Conservation (phyloP, 2,113 vertebrate genomes). For the Archilochus colubris region DNA sequence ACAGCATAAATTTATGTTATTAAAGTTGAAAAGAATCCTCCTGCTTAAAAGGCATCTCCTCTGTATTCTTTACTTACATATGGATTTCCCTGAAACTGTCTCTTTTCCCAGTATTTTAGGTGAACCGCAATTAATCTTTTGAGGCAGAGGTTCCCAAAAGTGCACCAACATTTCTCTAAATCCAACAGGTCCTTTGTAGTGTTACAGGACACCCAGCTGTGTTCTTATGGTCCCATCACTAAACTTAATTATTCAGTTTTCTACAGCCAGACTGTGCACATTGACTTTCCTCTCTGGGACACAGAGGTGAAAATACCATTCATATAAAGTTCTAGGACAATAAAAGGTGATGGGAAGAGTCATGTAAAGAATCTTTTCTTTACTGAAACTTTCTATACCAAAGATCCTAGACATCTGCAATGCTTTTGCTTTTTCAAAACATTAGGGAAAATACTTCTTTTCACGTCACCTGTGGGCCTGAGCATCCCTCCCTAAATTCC, state of each 20-base stretch:
- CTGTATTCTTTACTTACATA: not conserved
- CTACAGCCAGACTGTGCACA: not conserved
- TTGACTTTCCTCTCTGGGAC: not conserved
- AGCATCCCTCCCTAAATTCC: not conserved
- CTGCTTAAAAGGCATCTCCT: not conserved
- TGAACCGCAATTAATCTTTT: not conserved
- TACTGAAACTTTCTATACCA: not conserved
- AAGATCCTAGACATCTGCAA: not conserved
- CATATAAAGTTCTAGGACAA: not conserved
- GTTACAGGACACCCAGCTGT: not conserved
- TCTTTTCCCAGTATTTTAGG: not conserved
- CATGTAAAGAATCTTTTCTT: not conserved
- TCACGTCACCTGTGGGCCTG: fast-evolving
- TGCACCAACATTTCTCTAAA: not conserved
- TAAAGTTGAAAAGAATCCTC: not conserved
- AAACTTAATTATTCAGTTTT: not conserved
- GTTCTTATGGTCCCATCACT: not conserved
- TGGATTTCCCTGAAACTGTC: not conserved
- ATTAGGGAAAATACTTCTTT: not conserved
- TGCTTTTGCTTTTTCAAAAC: not conserved
- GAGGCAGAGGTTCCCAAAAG: not conserved
- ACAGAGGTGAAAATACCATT: not conserved
- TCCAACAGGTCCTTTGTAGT: fast-evolving
- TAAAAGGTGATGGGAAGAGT: not conserved
- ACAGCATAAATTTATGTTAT: not conserved